These are phyloP conservation scores for Mohoua ochrocephala DNA, from an alignment of 2,113 vertebrate genomes.

Conservation along the genomic window DNA sequence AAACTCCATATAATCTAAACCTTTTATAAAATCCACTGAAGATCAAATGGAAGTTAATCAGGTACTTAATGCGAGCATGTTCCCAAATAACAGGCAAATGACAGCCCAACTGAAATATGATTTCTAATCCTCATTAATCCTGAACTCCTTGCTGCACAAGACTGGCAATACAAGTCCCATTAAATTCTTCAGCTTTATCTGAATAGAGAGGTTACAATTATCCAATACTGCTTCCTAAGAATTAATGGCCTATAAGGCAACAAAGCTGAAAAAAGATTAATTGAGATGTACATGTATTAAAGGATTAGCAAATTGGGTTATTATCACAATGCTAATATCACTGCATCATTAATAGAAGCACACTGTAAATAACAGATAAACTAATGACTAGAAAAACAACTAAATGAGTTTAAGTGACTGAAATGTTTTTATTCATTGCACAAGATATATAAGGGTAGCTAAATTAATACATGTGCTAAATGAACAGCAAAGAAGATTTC, in stretches of 20 bases:
- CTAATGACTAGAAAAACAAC: background rate
- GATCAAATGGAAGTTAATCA: background rate
- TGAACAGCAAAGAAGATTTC: background rate
- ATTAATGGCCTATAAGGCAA: background rate
- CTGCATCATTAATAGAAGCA: background rate
- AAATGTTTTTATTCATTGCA: background rate
- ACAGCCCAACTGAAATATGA: background rate
- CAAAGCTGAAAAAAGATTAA: background rate
- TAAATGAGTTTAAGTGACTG: background rate
- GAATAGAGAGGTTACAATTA: background rate
- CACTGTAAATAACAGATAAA: background rate
- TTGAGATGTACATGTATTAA: background rate
- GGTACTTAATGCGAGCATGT: background rate
- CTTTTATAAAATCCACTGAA: background rate
- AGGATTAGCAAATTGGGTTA: background rate
- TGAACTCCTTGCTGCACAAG: background rate
- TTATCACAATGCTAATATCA: background rate
- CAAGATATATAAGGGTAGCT: background rate
- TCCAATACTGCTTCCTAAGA: background rate
- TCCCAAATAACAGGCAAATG: background rate
- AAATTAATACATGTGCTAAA: background rate
- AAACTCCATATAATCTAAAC: background rate
- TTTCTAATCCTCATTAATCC: conserved; percentile 34
- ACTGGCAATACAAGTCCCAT: background rate
- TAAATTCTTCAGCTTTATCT: background rate